A percentile compares a stretch with the other conserved stretches of the same genome.
These are phyloP conservation scores for Danionella cerebrum DNA, from an alignment of 2,113 vertebrate genomes.

Conservation along the genomic window DNA sequence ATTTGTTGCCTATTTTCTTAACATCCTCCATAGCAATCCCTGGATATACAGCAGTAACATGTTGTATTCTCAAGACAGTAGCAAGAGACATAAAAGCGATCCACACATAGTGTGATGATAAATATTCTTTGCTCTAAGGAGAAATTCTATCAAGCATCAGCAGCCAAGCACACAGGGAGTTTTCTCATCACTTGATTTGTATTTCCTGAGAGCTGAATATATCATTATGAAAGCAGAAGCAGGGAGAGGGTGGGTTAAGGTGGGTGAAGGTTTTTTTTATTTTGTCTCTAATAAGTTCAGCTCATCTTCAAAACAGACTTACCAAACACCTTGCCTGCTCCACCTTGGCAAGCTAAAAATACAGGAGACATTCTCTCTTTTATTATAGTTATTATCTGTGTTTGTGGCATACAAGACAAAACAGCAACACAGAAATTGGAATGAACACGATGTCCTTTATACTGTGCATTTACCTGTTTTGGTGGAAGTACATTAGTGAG, in stretches of 20 bases:
- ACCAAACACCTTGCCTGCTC: slow-evolving; percentile 42
- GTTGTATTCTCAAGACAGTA: not conserved
- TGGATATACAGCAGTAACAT: not conserved
- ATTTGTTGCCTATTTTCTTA: too few species aligned
- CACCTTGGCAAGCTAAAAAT: slow-evolving; percentile 43
- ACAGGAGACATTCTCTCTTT: slow-evolving; percentile 12
- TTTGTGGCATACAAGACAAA: not conserved
- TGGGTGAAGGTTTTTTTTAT: not conserved
- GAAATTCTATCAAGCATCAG: not conserved
- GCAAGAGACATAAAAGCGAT: not conserved
- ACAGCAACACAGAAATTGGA: too few species aligned
- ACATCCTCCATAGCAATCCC: not conserved
- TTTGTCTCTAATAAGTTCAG: not conserved
- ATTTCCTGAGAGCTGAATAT: slow-evolving; percentile 1
- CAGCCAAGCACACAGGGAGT: not conserved
- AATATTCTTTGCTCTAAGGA: not conserved
- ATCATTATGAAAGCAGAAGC: not conserved
- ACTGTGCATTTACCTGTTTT: too few species aligned
- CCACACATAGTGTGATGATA: not conserved
- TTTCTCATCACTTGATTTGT: not conserved
- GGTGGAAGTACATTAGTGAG: too few species aligned
- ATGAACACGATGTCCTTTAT: not conserved
- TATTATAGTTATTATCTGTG: not conserved
- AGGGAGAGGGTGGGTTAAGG: not conserved
- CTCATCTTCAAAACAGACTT: slow-evolving; percentile 29